A percentile compares a stretch with the other conserved stretches of the same genome.
Conservation (phyloP, 2,113 vertebrate species). For the Corapipo altera region DNA sequence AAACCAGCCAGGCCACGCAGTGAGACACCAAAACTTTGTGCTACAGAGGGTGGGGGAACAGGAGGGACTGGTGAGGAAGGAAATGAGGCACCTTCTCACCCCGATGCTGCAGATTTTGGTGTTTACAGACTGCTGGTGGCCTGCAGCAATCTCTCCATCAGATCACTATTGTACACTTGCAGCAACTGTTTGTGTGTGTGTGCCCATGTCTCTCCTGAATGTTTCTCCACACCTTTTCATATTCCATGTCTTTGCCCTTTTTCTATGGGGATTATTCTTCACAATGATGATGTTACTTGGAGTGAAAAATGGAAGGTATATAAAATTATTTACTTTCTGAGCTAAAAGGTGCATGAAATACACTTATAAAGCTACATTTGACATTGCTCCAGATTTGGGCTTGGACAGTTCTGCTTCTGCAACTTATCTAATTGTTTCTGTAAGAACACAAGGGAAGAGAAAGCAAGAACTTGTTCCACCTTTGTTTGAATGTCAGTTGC, state of each 20-base stretch:
- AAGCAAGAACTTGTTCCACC: background rate
- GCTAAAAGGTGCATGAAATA: background rate
- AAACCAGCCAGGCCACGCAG: background rate
- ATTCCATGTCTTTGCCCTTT: background rate
- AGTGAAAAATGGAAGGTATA: background rate
- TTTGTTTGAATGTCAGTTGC: background rate
- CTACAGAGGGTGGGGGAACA: background rate
- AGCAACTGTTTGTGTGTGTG: background rate
- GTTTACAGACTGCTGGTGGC: background rate
- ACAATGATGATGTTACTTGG: background rate
- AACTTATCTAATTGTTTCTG: background rate
- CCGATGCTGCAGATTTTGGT: background rate
- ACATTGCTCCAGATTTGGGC: background rate
- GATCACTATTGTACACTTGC: background rate
- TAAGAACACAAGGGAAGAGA: background rate
- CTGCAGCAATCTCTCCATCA: background rate
- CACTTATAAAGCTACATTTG: background rate
- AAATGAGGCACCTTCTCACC: background rate
- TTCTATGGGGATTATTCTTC: background rate
- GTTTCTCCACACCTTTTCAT: background rate
- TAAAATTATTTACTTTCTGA: background rate
- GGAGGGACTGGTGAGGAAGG: background rate
- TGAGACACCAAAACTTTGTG: background rate
- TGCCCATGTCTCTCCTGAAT: background rate
- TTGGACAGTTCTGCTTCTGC: background rate